These are phyloP conservation scores for Auanema freiburgensis DNA, from an alignment of 2,888 invertebrate species.

Conservation along the genomic window DNA sequence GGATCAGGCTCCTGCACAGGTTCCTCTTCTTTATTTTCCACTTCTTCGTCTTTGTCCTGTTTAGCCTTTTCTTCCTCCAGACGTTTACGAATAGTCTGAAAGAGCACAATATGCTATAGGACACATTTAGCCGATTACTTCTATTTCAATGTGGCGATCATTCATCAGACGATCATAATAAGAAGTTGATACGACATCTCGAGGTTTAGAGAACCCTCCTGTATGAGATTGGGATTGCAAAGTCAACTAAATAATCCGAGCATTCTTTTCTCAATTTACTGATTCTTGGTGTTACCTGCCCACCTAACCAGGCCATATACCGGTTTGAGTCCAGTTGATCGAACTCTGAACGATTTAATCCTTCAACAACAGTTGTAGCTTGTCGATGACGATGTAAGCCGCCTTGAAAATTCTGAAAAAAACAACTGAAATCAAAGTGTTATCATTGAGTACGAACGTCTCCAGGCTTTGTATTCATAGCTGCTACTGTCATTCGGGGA, in stretches of 20 bases:
- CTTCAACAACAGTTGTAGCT: constrained; percentile 47
- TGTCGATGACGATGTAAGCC: constrained; percentile 35
- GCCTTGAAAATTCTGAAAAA: constrained; percentile 26
- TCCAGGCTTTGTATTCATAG: constrained; percentile 20
- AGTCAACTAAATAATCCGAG: constrained; percentile 31
- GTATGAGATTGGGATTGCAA: constrained; percentile 54
- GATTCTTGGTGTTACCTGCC: constrained; percentile 34
- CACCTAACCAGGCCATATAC: constrained; percentile 58
- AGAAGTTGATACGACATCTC: constrained; percentile 50
- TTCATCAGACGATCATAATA: constrained; percentile 48
- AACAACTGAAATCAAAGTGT: not conserved
- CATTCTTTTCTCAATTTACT: not conserved
- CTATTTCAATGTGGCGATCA: constrained; percentile 22
- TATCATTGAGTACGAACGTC: constrained; percentile 8
- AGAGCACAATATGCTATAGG: not conserved
- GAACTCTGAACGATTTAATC: constrained; percentile 40
- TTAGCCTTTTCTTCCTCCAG: constrained; percentile 20
- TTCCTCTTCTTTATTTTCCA: not conserved
- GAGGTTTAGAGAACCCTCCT: constrained; percentile 53
- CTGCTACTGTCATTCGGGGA: constrained; percentile 15
- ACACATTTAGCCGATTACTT: constrained; percentile 6
- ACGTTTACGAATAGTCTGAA: constrained; percentile 20
- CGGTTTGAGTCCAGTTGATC: constrained; percentile 53
- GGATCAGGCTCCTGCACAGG: not conserved
- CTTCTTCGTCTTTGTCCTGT: constrained; percentile 6